phyloP scores from a whole-genome alignment of 92 coral and sea anemone genomes.

The Desmophyllum pertusum region DNA sequence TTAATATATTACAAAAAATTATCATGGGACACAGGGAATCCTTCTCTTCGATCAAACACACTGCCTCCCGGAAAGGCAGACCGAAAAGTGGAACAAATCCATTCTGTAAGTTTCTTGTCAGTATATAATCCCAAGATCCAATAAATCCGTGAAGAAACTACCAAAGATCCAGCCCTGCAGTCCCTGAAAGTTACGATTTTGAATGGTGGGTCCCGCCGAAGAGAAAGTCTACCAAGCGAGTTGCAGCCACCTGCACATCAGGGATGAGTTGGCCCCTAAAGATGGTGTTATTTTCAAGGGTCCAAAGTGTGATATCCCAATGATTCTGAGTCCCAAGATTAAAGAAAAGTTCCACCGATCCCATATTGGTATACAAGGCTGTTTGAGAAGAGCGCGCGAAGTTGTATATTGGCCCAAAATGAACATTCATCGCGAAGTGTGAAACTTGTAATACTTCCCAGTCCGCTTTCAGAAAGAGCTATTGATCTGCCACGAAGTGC shows the following conservation, averaged over 20 bases:
- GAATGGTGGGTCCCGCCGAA: too few species aligned
- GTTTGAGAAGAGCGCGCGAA: constrained; percentile 40
- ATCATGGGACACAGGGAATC: too few species aligned
- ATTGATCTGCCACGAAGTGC: constrained; percentile 12
- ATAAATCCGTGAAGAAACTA: constrained; percentile 56
- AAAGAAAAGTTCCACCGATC: constrained; percentile 45
- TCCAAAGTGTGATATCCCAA: constrained; percentile 51
- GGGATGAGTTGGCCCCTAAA: constrained; percentile 52
- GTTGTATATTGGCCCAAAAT: constrained; percentile 51
- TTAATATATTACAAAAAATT: too few species aligned
- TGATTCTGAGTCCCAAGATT: constrained; percentile 33
- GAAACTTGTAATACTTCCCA: constrained; percentile 19
- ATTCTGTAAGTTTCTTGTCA: constrained; percentile 41
- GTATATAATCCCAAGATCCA: constrained; percentile 46
- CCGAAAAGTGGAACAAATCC: constrained; percentile 37
- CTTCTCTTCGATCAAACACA: too few species aligned
- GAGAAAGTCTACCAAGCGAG: too few species aligned
- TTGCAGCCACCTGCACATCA: too few species aligned
- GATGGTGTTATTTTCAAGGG: constrained; percentile 67
- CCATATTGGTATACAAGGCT: too few species aligned
- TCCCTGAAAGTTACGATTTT: too few species aligned
- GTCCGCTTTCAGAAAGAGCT: constrained; percentile 23
- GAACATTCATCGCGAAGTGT: constrained; percentile 21
- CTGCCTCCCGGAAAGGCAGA: constrained; percentile 36
- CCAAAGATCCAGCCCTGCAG: constrained; percentile 49